Conservation (phyloP, 2,113 vertebrate species). For the Xiphorhynchus elegans region DNA sequence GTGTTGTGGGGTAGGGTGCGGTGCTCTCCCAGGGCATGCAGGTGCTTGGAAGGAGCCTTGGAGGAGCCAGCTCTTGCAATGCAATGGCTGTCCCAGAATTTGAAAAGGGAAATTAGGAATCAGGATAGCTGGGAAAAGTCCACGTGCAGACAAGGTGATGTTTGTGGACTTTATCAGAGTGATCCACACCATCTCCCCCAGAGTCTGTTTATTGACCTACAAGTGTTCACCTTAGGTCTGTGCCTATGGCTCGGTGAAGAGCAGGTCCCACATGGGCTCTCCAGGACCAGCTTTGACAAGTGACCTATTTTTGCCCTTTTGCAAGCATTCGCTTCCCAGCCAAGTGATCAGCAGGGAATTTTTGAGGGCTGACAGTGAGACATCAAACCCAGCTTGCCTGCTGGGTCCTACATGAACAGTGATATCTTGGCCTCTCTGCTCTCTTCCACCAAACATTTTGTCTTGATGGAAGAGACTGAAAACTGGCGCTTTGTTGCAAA, state of each 20-base stretch:
- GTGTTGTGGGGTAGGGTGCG: neutral
- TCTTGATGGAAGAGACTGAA: neutral
- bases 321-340: neutral
- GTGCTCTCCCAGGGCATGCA: rapidly evolving
- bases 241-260: rapidly evolving
- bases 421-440: neutral
- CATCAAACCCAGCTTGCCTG: neutral
- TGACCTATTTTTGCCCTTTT: neutral
- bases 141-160: neutral
- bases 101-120: neutral
- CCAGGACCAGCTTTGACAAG: neutral
- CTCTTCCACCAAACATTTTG: neutral
- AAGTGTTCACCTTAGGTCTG: neutral
- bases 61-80: neutral
- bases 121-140: rapidly evolving
- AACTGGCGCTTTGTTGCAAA: neutral
- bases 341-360: neutral
- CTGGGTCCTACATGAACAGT: rapidly evolving
- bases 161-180: neutral
- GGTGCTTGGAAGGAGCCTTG: neutral
- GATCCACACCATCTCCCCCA: rapidly evolving
- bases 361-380: neutral
- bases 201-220: neutral
- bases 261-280: neutral
- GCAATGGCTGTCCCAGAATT: neutral